Percentiles rank a stretch among this genome's conserved stretches.
Evolutionary conservation across 2,888 invertebrate genomes (phyloP).

Genomic region (Drosophila meridionalis): DNA sequence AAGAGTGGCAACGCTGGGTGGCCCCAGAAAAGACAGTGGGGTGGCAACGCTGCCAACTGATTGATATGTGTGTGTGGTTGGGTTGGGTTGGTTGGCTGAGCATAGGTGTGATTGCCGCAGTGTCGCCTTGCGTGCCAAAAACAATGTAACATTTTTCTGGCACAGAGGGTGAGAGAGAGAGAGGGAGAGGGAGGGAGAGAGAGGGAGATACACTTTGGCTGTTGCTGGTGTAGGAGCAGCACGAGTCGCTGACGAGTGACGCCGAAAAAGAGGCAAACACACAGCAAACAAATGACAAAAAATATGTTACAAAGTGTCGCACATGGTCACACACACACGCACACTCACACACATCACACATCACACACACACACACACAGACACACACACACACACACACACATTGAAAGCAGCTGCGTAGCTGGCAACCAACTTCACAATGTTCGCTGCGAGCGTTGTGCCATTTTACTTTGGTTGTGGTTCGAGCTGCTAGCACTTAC

Average conservation of each 20-base stretch:
- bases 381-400: constrained; percentile 18
- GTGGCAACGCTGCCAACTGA: constrained; percentile 63
- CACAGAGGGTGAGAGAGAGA: constrained; percentile 6
- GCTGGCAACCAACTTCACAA: constrained; percentile 60
- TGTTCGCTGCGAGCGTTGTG: constrained; percentile 65
- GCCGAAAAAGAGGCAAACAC: constrained; percentile 72
- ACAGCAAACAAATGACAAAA: constrained; percentile 74
- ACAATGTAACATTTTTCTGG: constrained; percentile 64
- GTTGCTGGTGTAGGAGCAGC: constrained; percentile 3
- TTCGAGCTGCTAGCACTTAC: constrained; percentile 9
- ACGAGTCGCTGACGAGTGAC: constrained; percentile 61
- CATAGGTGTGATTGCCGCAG: constrained; percentile 44
- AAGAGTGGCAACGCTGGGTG: constrained; percentile 40
- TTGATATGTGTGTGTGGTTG: constrained; percentile 56
- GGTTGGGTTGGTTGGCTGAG: neutral
- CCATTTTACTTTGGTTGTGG: constrained; percentile 62
- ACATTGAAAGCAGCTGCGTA: constrained; percentile 33
- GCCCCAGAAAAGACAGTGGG: constrained; percentile 10
- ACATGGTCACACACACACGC: constrained; percentile 58
- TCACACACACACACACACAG: constrained; percentile 12
- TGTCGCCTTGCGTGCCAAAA: constrained; percentile 64
- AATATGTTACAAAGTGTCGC: constrained; percentile 80
- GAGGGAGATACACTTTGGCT: constrained; percentile 29
- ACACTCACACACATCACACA: constrained; percentile 18
- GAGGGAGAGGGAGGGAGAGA: too few relatives aligned